These are phyloP conservation scores for Tetragonula carbonaria DNA, from an alignment of 2,888 invertebrate genomes.

Conservation along the genomic window DNA sequence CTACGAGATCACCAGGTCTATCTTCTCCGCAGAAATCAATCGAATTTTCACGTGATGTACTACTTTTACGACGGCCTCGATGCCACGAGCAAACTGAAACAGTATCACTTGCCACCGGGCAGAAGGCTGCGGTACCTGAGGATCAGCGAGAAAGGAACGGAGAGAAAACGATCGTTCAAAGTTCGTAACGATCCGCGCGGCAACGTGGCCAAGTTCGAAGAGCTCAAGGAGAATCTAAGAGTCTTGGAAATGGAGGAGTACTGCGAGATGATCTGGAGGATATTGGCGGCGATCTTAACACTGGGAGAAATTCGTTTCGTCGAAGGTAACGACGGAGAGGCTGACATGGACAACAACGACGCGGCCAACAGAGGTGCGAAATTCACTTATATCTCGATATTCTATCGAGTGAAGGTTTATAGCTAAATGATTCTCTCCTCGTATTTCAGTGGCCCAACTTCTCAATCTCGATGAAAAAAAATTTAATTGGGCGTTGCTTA, in stretches of 20 bases:
- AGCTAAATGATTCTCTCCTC: neutral
- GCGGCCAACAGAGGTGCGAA: constrained; percentile 86
- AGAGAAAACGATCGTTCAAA: constrained; percentile 86
- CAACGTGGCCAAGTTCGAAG: constrained; percentile 88
- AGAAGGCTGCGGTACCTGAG: constrained; percentile 91
- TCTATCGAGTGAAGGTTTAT: too few relatives aligned
- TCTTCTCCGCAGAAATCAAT: constrained; percentile 88
- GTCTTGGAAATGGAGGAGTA: constrained; percentile 91
- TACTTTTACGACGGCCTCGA: constrained; percentile 95
- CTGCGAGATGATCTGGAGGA: constrained; percentile 88
- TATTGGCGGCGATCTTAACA: constrained; percentile 90
- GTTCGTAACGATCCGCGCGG: constrained; percentile 88
- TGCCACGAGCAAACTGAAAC: constrained; percentile 87
- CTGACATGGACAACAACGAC: constrained; percentile 91
- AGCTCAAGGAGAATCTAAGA: constrained; percentile 87
- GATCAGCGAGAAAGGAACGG: constrained; percentile 85
- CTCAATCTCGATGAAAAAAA: constrained; percentile 92
- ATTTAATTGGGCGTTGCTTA: constrained; percentile 93
- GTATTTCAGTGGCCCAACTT: constrained; percentile 88
- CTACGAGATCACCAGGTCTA: neutral
- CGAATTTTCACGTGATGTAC: constrained; percentile 95
- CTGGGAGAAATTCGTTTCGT: constrained; percentile 93
- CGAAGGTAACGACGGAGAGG: constrained; percentile 87
- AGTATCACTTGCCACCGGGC: constrained; percentile 88
- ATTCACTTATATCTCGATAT: neutral